Base-by-base conservation (phyloP, 2,797 vertebrate species). In the Cynopterus sphinx region DNA sequence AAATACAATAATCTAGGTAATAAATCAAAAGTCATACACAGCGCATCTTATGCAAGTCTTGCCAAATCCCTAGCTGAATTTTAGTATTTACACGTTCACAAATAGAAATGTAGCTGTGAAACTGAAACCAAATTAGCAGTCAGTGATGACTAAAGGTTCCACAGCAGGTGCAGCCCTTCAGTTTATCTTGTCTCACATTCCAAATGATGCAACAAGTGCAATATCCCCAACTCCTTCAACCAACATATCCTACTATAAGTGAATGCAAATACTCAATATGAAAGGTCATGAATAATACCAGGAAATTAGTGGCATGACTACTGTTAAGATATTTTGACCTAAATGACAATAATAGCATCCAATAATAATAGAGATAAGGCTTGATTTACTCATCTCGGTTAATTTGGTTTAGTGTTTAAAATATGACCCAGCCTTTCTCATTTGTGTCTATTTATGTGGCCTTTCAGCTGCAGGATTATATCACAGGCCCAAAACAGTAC, bases 381-480 rank as follows among this genome's bases (percentile, higher is more conserved):
- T 87, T 41, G 1, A 53, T 41, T 22, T 81, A 78, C 55, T 87
- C 85, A 70, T 90, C 70, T 78, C 86, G 55, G 33, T 86, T 91
- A 74, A 86, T 92, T 86, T 73, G 86, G 63, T 94, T 92, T 17
- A 87, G 67, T 67, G 31, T 88, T 93, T 97, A 73, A 95, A 84
- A 97, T 81, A 83, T 39, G 61, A 90, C 70, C 31, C 70, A 61
- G 36, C 0, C 10, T 94, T 89, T 96, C 63, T 33, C 1, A 68
- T 96, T 87, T 63, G 10, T 87, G 68, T 46, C 57, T 92, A 88
- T 94, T 97, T 93, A 57, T 93, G 94, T 95, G 96, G 97, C 91
- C 87, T 98, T 98, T 97, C 87, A 49, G 41, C 53, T 95, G 77
- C 86, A 97, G 93, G 94, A 91, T 96, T 93, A 85, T 90, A 71